A percentile compares a stretch with the other conserved stretches of the same genome.
phyloP scores from a whole-genome alignment of 1,140 invertebrate species.

The Theocolax elegans region DNA sequence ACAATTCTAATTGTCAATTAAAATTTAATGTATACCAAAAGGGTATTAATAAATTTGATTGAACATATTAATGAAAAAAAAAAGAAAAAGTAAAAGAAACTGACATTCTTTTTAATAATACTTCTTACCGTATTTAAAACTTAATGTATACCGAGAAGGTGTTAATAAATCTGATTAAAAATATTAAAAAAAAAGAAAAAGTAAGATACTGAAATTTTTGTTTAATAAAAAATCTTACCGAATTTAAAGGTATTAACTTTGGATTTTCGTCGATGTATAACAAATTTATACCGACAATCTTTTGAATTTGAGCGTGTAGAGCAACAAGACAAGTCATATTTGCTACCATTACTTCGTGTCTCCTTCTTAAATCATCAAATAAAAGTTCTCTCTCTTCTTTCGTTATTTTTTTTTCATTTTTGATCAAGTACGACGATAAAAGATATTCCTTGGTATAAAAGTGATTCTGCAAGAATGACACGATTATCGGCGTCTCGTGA shows the following conservation, averaged over 20 bases:
- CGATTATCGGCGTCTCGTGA: background rate
- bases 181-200: too few species aligned
- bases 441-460: background rate
- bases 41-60: too few species aligned
- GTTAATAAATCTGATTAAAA: too few species aligned
- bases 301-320: conserved; percentile 3
- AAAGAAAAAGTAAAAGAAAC: too few species aligned
- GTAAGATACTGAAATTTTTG: too few species aligned
- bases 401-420: background rate
- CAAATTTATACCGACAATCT: conserved; percentile 41
- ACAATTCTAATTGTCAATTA: too few species aligned
- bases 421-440: background rate
- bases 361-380: background rate
- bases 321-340: conserved; percentile 35
- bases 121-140: too few species aligned
- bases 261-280: conserved; percentile 33
- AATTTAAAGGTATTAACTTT: background rate
- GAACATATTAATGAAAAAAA: too few species aligned
- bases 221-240: too few species aligned
- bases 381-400: background rate
- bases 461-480: background rate
- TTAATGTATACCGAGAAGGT: too few species aligned
- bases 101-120: too few species aligned
- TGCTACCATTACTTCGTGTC: conserved; percentile 15
- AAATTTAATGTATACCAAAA: too few species aligned